These are phyloP conservation scores for Syncerus caffer DNA, from an alignment of 2,797 vertebrate genomes.

Conservation along the genomic window DNA sequence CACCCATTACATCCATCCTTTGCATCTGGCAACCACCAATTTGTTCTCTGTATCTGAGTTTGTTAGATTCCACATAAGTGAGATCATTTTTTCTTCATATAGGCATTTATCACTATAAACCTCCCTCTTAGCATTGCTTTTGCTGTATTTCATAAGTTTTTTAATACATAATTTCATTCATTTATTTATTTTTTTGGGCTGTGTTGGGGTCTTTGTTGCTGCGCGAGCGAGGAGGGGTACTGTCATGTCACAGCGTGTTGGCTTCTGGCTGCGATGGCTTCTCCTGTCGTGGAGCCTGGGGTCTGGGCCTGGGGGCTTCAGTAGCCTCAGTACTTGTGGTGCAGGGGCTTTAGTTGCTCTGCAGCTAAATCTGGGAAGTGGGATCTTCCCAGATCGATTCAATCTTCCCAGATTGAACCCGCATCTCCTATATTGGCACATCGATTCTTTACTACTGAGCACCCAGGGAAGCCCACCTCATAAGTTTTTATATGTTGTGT, in stretches of 20 bases:
- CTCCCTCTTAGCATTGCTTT: background rate
- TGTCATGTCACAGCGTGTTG: rapidly evolving
- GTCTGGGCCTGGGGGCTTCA: background rate
- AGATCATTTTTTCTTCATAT: background rate
- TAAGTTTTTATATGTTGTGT: background rate
- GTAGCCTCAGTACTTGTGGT: background rate
- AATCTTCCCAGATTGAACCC: background rate
- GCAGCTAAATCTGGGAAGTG: background rate
- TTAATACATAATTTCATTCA: background rate
- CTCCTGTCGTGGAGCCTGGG: background rate
- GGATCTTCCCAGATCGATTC: background rate
- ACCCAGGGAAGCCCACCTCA: background rate
- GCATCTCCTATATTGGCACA: rapidly evolving
- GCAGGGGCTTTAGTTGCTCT: background rate
- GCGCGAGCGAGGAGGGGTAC: rapidly evolving
- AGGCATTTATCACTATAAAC: background rate
- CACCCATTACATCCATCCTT: background rate
- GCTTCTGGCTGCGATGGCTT: background rate
- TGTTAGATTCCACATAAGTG: background rate
- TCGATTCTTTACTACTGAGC: background rate
- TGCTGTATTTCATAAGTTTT: background rate
- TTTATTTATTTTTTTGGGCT: background rate
- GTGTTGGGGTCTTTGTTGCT: background rate
- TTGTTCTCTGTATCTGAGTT: background rate
- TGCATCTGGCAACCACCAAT: background rate